These are phyloP conservation scores for Sakesphorus luctuosus DNA, from an alignment of 2,113 vertebrate species.

Conservation along the genomic window DNA sequence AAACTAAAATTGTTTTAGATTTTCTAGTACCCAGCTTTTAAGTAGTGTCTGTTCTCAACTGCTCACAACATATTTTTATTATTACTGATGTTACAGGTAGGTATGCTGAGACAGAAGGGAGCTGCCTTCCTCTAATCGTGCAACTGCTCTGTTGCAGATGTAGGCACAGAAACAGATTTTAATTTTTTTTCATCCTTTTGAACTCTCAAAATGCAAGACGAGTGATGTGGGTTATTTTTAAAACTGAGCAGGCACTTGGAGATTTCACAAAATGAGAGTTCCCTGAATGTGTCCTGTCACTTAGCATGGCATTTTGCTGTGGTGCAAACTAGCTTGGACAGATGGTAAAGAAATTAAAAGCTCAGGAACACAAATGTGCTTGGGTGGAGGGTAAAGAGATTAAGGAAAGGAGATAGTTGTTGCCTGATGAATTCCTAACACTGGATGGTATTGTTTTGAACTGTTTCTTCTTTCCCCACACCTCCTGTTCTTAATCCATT, in stretches of 20 bases:
- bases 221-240: slow-evolving; percentile 37
- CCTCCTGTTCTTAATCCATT: background rate
- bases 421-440: background rate
- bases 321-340: slow-evolving; percentile 17
- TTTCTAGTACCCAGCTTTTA: background rate
- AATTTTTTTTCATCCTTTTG: background rate
- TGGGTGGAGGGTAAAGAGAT: slow-evolving; percentile 1
- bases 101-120: background rate
- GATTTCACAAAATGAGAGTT: slow-evolving; percentile 33
- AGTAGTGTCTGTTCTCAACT: accelerated
- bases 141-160: background rate
- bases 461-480: background rate
- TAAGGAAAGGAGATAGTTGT: background rate
- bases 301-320: slow-evolving; percentile 1
- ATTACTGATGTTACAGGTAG: background rate
- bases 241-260: background rate
- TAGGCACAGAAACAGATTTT: background rate
- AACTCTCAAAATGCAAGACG: background rate
- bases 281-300: slow-evolving; percentile 43
- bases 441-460: background rate
- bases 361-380: slow-evolving; percentile 29
- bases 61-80: background rate
- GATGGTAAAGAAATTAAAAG: slow-evolving; percentile 39
- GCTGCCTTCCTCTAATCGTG: background rate
- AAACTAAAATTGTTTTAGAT: background rate